Base-by-base conservation (phyloP, 2,888 invertebrate genomes). In the Papilio demoleus region DNA sequence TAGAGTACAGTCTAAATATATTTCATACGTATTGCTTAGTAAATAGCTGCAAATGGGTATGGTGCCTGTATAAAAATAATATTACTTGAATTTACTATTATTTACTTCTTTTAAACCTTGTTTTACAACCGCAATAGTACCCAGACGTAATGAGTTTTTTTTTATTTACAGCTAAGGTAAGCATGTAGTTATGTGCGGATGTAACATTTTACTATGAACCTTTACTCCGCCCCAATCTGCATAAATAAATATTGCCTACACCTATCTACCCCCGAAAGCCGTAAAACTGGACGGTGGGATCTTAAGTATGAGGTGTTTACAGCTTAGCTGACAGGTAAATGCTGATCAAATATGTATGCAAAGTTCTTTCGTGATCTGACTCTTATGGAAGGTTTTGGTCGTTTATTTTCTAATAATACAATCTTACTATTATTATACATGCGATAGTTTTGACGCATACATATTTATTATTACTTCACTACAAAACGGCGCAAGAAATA, bases 251-350 rank as follows among this genome's bases (percentile, higher is more conserved):
- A 60, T 40, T 40, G 9, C 38, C 38, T 24, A 24, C 60, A 40
- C 40, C 60, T 60, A 38, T 38, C 40, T 40, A 38, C 60, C n/a
- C 59, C 24, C 36, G 38, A 60, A 40, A 40, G 60, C 60, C 38
- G 38, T 60, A 60, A 60, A 60, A 60, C 60, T 60, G 60, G 24
- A 60, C 60, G 22, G 60, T n/a, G 60, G 60, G 38, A 24, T 24
- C 60, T 38, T 60, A 60, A 38, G 60, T 60, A 60, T 60, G 24
- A 60, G n/a, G 60, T 60, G 60, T 60, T 60, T 60, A 60, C 40
- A 60, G 60, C 40, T 60, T 40, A 40, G 60, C 40, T 60, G 60
- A 60, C 60, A 60, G 60, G 60, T 59, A 56, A 56, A 56, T 31
- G 31, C 9, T 9, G 22, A 27, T 31, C 9, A n/a, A 56, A 56